Evolutionary conservation across 2,113 vertebrate species (phyloP), one percentile per base, ranked within the genome.

Genomic region (Heliornis fulica): DNA sequence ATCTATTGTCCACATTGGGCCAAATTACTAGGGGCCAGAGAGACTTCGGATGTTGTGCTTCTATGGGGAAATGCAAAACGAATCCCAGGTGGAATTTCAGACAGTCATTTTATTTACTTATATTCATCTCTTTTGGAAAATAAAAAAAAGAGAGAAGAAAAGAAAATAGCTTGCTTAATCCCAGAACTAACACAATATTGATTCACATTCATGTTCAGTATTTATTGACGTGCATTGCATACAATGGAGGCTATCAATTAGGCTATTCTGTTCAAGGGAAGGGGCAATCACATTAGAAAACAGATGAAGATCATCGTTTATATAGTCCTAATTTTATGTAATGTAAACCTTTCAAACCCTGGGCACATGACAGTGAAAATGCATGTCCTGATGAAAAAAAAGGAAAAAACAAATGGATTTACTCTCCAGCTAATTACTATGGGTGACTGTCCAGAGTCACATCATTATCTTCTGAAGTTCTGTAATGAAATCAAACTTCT

Each of bases 101-200:
- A 96, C 94, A 97, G 80, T 96, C 77, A 60, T 97, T 97, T 98
- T 98, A 98, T 98, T 98, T 98, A 97, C 97, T 97, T 96, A 96
- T 98, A 98, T 98, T 97, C 96, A 91, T 98, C 97, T 97, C 93
- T 94, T 90, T 61, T 90, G 87, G 88, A 80, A 54, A 65, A 88
- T 72, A 83, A 93, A 92, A 89, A 77, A 70, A 76, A 57, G 63
- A 68, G 50, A 92, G 87, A 81, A 77, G n/a, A 15, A 76, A 72
- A 93, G 97, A 97, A 97, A 98, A 98, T 95, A 97, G 97, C 97
- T 96, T 87, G 92, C 97, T 97, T 98, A 98, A 98, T 98, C 98
- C 98, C 96, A 98, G 68, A 97, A 96, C 98, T 98, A 98, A 98
- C 98, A 98, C 96, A 97, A 96, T 97, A 98, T 98, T 97, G 98